Conservation (phyloP, 1,140 invertebrate genomes). For the Drosophila leontia region DNA sequence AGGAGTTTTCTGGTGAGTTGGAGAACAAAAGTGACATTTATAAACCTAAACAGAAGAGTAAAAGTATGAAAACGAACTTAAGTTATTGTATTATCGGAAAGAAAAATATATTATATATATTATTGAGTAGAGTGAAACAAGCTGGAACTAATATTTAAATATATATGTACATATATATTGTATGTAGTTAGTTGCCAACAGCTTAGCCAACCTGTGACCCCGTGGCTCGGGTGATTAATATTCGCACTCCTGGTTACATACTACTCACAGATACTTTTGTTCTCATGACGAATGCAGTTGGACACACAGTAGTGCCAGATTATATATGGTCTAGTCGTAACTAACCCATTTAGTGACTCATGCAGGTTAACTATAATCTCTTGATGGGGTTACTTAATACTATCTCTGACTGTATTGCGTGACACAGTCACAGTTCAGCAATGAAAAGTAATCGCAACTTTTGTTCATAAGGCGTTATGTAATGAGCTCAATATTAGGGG, state of each 20-base stretch:
- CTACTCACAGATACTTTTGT: slow-evolving; percentile 5
- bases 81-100: too few relatives aligned
- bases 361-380: slow-evolving; percentile 1
- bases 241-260: slow-evolving; percentile 15
- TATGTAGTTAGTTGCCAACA: not conserved
- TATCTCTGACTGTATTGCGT: slow-evolving; percentile 32
- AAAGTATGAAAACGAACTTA: too few relatives aligned
- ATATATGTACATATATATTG: not conserved
- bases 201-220: not conserved
- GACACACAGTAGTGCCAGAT: slow-evolving; percentile 23
- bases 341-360: slow-evolving; percentile 36
- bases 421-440: slow-evolving; percentile 63
- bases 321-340: slow-evolving; percentile 33
- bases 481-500: slow-evolving; percentile 28
- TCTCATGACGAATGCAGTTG: slow-evolving; percentile 63
- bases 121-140: too few relatives aligned
- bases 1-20: slow-evolving; percentile 83
- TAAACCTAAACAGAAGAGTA: too few relatives aligned
- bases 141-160: not conserved
- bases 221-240: slow-evolving; percentile 16
- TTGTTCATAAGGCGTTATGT: slow-evolving; percentile 71
- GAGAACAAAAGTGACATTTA: not conserved
- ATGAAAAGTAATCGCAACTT: slow-evolving; percentile 70
- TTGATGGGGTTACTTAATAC: slow-evolving; percentile 22
- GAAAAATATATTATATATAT: too few relatives aligned